phyloP scores from a whole-genome alignment of 2,113 vertebrate genomes.

The Otolemur garnettii region DNA sequence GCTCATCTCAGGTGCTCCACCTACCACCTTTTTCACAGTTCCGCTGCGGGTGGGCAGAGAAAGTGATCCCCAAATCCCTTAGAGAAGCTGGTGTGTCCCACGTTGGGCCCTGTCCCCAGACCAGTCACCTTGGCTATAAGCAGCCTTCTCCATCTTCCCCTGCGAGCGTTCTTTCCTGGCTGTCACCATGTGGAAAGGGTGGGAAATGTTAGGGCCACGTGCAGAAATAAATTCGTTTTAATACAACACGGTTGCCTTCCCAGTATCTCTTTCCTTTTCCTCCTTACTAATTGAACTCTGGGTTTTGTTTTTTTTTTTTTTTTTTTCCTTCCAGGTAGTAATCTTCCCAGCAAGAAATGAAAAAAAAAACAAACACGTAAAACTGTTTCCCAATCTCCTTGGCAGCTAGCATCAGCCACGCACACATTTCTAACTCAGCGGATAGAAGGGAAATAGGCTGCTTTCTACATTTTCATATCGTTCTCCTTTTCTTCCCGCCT shows the following conservation, averaged over 20 bases:
- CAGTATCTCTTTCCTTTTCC: background rate
- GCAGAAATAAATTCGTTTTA: background rate
- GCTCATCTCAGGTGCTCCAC: fast-evolving
- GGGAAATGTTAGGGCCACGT: no score
- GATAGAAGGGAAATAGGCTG: background rate
- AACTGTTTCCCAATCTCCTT: background rate
- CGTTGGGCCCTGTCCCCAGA: fast-evolving
- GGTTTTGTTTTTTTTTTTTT: no score
- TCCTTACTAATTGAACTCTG: background rate
- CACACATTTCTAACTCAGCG: background rate
- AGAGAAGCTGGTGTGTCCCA: background rate
- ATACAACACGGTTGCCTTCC: background rate
- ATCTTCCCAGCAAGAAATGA: background rate
- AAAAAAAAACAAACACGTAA: background rate
- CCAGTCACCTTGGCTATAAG: background rate
- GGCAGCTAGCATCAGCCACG: background rate
- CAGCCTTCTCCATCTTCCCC: background rate
- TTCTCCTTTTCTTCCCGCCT: background rate
- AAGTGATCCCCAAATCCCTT: background rate
- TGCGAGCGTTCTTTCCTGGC: background rate
- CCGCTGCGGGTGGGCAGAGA: no score
- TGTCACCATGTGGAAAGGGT: background rate
- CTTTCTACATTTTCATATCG: background rate
- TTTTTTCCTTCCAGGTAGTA: background rate
- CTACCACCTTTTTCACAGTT: background rate